Percentiles rank a stretch among this genome's conserved stretches.
phyloP scores from a whole-genome alignment of 1,140 invertebrate species.

The Pantala flavescens region DNA sequence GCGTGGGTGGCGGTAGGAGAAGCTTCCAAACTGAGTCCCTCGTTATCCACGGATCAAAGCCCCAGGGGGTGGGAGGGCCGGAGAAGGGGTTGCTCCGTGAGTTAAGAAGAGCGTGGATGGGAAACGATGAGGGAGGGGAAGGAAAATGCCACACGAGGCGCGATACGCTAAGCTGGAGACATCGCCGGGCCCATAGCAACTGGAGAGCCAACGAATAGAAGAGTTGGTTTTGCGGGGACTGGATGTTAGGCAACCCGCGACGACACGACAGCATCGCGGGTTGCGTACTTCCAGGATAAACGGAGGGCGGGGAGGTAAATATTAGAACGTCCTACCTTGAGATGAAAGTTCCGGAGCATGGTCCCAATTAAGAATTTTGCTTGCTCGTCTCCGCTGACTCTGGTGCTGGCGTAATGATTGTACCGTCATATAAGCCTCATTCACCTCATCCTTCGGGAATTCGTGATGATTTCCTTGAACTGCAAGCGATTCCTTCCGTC shows the following conservation, averaged over 20 bases:
- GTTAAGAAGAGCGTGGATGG: background rate
- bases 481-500: too few species aligned
- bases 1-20: background rate
- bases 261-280: background rate
- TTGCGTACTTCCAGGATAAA: background rate
- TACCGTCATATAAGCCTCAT: too few species aligned
- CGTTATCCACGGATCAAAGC: constrained; percentile 4
- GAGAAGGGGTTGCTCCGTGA: background rate
- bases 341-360: too few species aligned
- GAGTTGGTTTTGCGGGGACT: background rate
- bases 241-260: background rate
- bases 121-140: background rate
- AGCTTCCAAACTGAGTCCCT: background rate
- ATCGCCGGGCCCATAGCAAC: background rate
- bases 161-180: background rate
- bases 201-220: background rate
- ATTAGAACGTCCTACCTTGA: too few species aligned
- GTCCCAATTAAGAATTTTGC: too few species aligned
- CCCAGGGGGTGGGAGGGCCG: background rate
- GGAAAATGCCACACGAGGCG: background rate
- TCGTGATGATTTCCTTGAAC: too few species aligned
- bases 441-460: too few species aligned
- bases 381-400: too few species aligned
- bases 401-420: too few species aligned
- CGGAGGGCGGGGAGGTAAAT: background rate